These are phyloP conservation scores for Mormyrus iriodes DNA, from an alignment of 2,113 vertebrate species.

Conservation along the genomic window DNA sequence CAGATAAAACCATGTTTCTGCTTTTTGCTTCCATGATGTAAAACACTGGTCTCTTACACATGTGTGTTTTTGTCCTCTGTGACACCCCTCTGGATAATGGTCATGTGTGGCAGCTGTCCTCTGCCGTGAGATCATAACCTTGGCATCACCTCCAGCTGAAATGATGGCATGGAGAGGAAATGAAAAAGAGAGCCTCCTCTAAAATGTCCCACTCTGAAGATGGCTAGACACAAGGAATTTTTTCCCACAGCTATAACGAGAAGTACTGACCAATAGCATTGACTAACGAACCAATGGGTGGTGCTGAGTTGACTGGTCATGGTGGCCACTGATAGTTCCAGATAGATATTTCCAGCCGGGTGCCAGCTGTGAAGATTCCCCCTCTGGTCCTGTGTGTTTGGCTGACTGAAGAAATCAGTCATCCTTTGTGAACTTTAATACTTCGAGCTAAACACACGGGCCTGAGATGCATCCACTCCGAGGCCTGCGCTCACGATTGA, in stretches of 20 bases:
- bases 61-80: not conserved
- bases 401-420: constrained; percentile 17
- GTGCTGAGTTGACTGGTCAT: not conserved
- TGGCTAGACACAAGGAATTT: not conserved
- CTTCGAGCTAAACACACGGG: not conserved
- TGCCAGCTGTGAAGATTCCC: not conserved
- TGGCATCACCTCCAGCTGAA: constrained; percentile 6
- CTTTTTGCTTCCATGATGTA: not conserved
- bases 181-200: not conserved
- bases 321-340: not conserved
- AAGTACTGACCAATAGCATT: not conserved
- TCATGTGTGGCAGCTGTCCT: not conserved
- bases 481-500: constrained; percentile 13
- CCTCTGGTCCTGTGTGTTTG: constrained; percentile 9
- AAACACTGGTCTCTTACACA: not conserved
- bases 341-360: not conserved
- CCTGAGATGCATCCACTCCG: not conserved
- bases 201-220: not conserved
- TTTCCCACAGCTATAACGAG: not conserved
- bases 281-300: not conserved
- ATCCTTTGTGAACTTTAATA: constrained; percentile 21
- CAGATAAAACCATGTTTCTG: not conserved
- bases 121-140: not conserved
- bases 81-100: not conserved
- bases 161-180: not conserved